Base-by-base conservation (phyloP, 2,888 invertebrate species). In the Drosophila helvetica region DNA sequence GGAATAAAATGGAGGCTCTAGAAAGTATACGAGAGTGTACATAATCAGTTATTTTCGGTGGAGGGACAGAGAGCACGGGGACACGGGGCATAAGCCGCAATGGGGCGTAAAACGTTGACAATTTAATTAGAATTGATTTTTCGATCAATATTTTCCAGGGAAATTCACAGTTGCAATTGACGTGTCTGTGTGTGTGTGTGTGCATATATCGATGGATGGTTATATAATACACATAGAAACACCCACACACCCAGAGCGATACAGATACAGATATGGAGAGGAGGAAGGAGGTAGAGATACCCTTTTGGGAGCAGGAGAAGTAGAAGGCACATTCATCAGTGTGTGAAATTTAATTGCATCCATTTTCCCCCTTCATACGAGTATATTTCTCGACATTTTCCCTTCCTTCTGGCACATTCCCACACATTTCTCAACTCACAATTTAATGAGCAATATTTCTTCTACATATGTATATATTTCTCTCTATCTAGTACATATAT, bases 71-170 rank as follows among this genome's bases (percentile, higher is more conserved):
- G 15, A 18, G 25, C 54, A 22, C 22, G 18, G 15, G 19, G 8
- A 52, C 52, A 52, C 27, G 52, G 1, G 55, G 38, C 33, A 38
- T 33, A 52, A 53, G 47, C 45, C 53, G 47, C 53, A 46, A 51
- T 71, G 74, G 51, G 68, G 59, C 68, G 54, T 63, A 76, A 83
- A 80, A 72, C 76, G 79, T 81, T 80, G 79, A 87, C 86, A 87
- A 89, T 89, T 87, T 89, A 89, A 89, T 88, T 90, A 90, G 86
- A 90, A 90, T 90, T 89, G 90, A 90, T 90, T 90, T 90, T 90
- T 74, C 80, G 90, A 90, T 90, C 90, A 86, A 90, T 90, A 90
- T 87, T 90, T 90, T 89, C 90, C 88, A 90, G 90, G 88, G 88
- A 90, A 89, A 88, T 88, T 80, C 82, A 74, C 78, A 78, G 46